Base-by-base conservation (phyloP, 2,797 vertebrate genomes). In the Rhynchotus rufescens region DNA sequence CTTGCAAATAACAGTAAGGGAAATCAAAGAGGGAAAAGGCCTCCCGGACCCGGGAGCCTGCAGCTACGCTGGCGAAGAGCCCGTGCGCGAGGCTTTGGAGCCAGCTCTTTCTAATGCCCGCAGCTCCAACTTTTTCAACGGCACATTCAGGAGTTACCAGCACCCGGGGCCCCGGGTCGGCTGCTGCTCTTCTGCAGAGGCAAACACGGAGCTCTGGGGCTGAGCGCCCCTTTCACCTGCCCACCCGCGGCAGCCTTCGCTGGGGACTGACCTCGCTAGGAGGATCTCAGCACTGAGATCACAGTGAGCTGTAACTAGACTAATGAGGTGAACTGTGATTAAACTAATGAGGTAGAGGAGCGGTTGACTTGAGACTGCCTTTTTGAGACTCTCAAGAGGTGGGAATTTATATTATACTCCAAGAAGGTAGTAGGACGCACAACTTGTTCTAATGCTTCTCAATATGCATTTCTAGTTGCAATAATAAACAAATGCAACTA, bases 291-390 rank as follows among this genome's bases (percentile, higher is more conserved):
- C 61, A 87, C 36, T 65, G 76, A 77, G 74, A 36, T 36, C 36
- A 36, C 36, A 10, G 36, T 36, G 36, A 36, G 9, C 36, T 36
- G 36, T 36, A 10, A 36, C 36, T 36, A 36, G 10, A 89, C 36
- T 69, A 85, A 80, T 80, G 89, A 69, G 83, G 40, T 28, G 23
- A 92, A 75, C 0, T 0, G 73, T 93, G 65, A 90, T 93, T 86
- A 89, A 92, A 87, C 25, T 77, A 88, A 64, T 54, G 61, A 93
- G 86, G 90, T 64, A 82, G 0, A 80, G 34, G 59, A 89, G 83
- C 45, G 45, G 49, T 56, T 25, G 92, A 93, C 88, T n/a, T 44
- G 49, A 72, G 77, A 30, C 1, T 8, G 36, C 56, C 54, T 54
- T 68, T 80, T 45, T 47, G 12, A 86, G 26, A 74, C 38, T 90